Percentiles rank a stretch among this genome's conserved stretches.
These are phyloP conservation scores for Chloroceryle inda DNA, from an alignment of 2,797 vertebrate species.

Conservation along the genomic window DNA sequence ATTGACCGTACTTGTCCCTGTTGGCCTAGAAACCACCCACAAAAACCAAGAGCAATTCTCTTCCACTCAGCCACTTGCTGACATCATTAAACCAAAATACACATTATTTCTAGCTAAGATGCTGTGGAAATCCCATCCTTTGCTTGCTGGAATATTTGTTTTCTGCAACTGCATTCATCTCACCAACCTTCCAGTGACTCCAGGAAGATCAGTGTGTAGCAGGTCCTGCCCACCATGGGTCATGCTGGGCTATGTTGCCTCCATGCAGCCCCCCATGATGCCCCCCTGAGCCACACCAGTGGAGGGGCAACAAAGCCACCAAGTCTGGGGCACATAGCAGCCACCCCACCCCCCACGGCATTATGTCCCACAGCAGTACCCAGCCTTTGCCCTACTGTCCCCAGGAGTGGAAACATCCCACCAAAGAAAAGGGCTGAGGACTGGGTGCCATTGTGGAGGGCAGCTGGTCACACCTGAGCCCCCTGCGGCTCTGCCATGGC, in stretches of 20 bases:
- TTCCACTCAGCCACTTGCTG: neutral
- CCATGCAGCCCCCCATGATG: neutral
- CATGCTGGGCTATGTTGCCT: neutral
- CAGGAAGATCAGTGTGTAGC: fast-evolving
- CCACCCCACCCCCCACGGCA: fast-evolving
- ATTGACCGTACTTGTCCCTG: neutral
- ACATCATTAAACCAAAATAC: neutral
- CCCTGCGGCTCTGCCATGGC: neutral
- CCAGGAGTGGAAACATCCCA: neutral
- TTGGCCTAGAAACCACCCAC: neutral
- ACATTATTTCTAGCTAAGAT: neutral
- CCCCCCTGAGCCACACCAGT: fast-evolving
- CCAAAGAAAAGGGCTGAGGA: neutral
- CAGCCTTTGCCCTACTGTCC: fast-evolving
- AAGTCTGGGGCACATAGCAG: neutral
- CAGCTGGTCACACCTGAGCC: fast-evolving
- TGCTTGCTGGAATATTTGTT: neutral
- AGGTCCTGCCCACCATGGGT: neutral
- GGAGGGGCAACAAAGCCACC: neutral
- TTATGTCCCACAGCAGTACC: neutral
- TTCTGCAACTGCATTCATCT: neutral
- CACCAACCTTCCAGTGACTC: neutral
- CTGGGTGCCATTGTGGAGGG: fast-evolving
- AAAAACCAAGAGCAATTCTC: slow-evolving; percentile 5
- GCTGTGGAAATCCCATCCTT: neutral